Evolutionary conservation across 2,797 vertebrate species (phyloP), one percentile per base, ranked within the genome.

Genomic region (Cryptoblepharus egeriae): DNA sequence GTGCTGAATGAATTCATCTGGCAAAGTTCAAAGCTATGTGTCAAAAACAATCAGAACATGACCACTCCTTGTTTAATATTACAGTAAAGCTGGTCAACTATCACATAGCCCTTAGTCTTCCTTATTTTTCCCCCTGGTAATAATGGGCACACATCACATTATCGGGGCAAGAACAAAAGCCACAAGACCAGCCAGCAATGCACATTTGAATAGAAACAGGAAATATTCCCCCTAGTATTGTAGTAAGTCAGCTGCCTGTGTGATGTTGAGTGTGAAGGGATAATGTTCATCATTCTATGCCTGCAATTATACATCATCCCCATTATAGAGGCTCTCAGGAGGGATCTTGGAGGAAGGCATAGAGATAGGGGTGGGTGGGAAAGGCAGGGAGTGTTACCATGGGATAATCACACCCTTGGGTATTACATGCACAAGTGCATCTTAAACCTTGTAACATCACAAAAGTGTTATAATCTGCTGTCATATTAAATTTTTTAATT

Each of bases 401-500:
- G 78, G 82, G 82, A 83, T 91, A 92, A 94, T 93, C 92, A 83
- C 78, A 49, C 88, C 84, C 82, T 80, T 69, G 87, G 81, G 91
- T 84, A 84, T 4, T 75, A 77, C 35, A 68, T 86, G 92, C 39
- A 37, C 89, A 92, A 88, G 80, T 87, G 91, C 84, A 89, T 83
- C 83, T 93, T 92, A 87, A 93, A 84, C 37, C 90, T 88, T 81
- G 45, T 84, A 93, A 92, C 76, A 87, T 88, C 91, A 86, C 16
- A 91, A 92, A 93, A 91, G 89, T 82, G 24, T 72, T 90, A 95
- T 95, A 93, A 94, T 94, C 91, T 91, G 70, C 90, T 91, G 90
- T 89, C 89, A 78, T 87, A 89, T 79, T 91, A 92, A 92, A 90
- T 92, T 95, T 94, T 90, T 94, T 94, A 92, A 95, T 95, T 94